phyloP scores from a whole-genome alignment of 2,888 invertebrate species.

The Synergus gifuensis region DNA sequence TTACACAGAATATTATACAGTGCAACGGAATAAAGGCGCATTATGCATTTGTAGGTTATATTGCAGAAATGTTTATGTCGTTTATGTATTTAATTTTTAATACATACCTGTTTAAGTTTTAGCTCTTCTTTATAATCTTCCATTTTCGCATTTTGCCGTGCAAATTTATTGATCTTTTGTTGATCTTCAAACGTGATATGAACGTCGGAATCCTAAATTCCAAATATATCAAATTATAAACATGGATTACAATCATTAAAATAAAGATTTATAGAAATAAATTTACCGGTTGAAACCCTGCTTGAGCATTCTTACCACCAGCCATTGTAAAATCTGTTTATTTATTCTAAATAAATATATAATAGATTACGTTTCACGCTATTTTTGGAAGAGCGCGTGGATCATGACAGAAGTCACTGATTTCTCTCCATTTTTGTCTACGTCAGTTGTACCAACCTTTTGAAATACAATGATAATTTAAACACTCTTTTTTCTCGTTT shows the following conservation, averaged over 20 bases:
- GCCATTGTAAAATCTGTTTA: constrained; percentile 62
- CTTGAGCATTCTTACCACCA: constrained; percentile 76
- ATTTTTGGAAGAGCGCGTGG: constrained; percentile 21
- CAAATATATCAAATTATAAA: constrained; percentile 58
- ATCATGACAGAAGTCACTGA: background rate
- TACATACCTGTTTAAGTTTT: constrained; percentile 85
- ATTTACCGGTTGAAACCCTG: constrained; percentile 86
- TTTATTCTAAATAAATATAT: constrained; percentile 9
- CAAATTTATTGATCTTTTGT: constrained; percentile 98
- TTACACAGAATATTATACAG: background rate
- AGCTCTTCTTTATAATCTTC: constrained; percentile 94
- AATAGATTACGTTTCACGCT: background rate
- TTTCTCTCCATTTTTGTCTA: constrained; percentile 16
- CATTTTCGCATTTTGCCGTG: constrained; percentile 93
- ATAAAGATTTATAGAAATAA: constrained; percentile 43
- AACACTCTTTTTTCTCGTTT: no score
- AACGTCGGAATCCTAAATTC: constrained; percentile 88
- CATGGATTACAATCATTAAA: constrained; percentile 57
- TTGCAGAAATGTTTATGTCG: background rate
- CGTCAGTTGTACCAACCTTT: constrained; percentile 6
- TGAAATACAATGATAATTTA: no score
- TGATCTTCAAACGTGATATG: constrained; percentile 98
- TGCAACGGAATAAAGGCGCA: background rate
- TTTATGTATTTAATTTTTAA: background rate
- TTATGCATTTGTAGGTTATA: constrained; percentile 24